Conservation (phyloP, 2,888 invertebrate genomes). For the Plebejus anna region DNA sequence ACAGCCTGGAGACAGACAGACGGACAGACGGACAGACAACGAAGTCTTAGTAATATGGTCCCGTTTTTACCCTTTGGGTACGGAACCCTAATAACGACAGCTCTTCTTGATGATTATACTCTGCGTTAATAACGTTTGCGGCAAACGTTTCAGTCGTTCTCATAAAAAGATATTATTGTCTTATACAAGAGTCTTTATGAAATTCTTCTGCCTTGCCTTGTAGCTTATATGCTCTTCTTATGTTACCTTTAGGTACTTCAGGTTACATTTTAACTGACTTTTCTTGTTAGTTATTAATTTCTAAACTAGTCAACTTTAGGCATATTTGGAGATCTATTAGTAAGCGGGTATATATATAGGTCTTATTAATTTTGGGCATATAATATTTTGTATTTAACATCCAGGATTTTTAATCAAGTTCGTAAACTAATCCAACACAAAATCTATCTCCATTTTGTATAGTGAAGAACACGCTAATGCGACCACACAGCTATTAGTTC, state of each 20-base stretch:
- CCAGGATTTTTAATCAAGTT: background rate
- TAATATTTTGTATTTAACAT: background rate
- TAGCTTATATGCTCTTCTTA: background rate
- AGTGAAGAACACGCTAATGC: conserved; percentile 29
- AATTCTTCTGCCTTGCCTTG: background rate
- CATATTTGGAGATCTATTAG: too few relatives aligned
- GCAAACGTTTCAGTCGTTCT: conserved; percentile 48
- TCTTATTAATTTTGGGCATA: background rate
- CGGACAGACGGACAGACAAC: too few relatives aligned
- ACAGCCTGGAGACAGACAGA: too few relatives aligned
- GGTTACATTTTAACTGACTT: background rate
- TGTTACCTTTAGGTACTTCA: background rate
- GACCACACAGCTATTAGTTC: conserved; percentile 31
- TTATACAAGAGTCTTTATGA: too few relatives aligned
- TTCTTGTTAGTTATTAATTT: background rate
- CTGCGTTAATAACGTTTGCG: conserved; percentile 40
- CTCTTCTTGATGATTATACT: conserved; percentile 29
- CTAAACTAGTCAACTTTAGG: too few relatives aligned
- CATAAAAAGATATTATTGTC: conserved; percentile 42
- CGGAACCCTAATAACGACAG: background rate
- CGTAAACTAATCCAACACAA: background rate
- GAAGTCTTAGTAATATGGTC: too few relatives aligned
- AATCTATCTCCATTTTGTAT: background rate
- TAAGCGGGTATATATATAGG: too few relatives aligned
- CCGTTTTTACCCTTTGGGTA: too few relatives aligned